These are phyloP conservation scores for Eurois occulta DNA, from an alignment of 2,888 invertebrate genomes.

Conservation along the genomic window DNA sequence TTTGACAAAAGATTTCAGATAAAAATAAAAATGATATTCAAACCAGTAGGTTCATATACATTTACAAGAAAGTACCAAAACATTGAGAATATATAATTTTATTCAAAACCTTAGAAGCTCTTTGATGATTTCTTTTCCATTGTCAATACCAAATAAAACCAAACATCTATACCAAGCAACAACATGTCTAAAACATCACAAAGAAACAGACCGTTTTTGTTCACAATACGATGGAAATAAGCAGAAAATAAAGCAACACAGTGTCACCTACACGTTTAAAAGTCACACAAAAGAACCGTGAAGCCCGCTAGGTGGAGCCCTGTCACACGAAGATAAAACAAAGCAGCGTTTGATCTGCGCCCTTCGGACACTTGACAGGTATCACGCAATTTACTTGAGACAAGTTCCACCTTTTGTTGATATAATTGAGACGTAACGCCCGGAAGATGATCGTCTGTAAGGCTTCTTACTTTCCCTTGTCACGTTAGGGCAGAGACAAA, in stretches of 20 bases:
- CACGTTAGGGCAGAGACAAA: constrained; percentile 15
- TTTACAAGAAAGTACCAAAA: constrained; percentile 20
- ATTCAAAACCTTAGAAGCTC: constrained; percentile 60
- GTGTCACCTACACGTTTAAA: constrained; percentile 69
- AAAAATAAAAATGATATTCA: neutral
- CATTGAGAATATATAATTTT: constrained; percentile 34
- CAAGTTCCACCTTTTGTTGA: constrained; percentile 79
- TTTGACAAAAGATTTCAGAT: neutral
- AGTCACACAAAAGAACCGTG: constrained; percentile 66
- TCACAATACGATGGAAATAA: constrained; percentile 65
- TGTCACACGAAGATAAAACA: constrained; percentile 82
- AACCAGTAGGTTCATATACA: neutral
- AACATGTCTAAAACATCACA: constrained; percentile 64
- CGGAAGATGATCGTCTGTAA: constrained; percentile 58
- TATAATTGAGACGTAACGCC: constrained; percentile 75
- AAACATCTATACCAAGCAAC: constrained; percentile 49
- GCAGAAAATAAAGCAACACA: constrained; percentile 67
- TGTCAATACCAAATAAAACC: constrained; percentile 53
- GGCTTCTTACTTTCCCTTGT: constrained; percentile 66
- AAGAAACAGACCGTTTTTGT: constrained; percentile 60
- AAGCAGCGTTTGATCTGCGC: constrained; percentile 83
- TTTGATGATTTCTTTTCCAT: constrained; percentile 62
- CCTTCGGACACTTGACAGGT: constrained; percentile 75
- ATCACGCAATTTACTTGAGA: constrained; percentile 82
- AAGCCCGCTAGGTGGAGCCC: constrained; percentile 65